phyloP scores from a whole-genome alignment of 2,113 vertebrate species.

The Sylvia atricapilla region DNA sequence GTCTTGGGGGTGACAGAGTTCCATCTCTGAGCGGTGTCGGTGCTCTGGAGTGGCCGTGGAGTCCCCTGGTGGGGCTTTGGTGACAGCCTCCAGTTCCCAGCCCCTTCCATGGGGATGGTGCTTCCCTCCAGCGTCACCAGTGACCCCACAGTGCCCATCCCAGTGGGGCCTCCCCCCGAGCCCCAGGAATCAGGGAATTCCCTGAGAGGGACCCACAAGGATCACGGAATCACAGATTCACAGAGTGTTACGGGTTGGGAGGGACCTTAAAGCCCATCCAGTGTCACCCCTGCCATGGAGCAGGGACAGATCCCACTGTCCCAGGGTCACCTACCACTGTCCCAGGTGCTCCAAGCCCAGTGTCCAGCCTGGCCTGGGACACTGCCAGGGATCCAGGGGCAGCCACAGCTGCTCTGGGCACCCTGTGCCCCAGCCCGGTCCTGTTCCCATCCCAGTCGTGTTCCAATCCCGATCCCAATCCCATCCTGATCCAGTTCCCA shows the following conservation, averaged over 20 bases:
- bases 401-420: not conserved
- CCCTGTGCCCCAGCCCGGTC: too few species aligned
- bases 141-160: accelerated
- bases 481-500: not conserved
- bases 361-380: not conserved
- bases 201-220: accelerated
- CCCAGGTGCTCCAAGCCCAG: not conserved
- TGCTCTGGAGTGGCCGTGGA: accelerated
- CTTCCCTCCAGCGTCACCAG: not conserved
- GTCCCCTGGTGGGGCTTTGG: not conserved
- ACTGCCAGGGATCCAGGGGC: not conserved
- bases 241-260: accelerated
- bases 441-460: not conserved
- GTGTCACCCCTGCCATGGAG: not conserved
- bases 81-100: not conserved
- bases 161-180: not conserved
- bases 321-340: not conserved
- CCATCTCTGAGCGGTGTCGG: accelerated
- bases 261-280: accelerated
- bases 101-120: not conserved
- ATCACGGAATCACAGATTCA: not conserved
- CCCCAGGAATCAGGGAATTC: not conserved
- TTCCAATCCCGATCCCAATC: not conserved
- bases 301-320: not conserved
- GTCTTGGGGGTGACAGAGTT: not conserved